A percentile compares a stretch with the other conserved stretches of the same genome.
These are phyloP conservation scores for Apis laboriosa DNA, from an alignment of 1,140 invertebrate genomes.

Conservation along the genomic window DNA sequence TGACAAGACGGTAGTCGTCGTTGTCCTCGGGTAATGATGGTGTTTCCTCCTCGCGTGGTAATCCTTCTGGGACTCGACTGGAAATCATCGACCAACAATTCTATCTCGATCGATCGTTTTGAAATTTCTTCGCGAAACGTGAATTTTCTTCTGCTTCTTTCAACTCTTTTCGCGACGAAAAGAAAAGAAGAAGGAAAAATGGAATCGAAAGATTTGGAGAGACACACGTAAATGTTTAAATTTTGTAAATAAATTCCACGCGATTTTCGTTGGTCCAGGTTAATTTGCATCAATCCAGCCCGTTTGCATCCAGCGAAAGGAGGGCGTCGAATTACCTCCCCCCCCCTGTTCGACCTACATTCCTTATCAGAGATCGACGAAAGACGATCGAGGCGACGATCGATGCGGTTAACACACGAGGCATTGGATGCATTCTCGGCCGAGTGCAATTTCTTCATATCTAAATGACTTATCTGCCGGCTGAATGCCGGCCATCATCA, in stretches of 20 bases:
- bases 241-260: constrained; percentile 13
- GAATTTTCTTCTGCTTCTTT: neutral
- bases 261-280: neutral
- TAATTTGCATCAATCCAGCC: constrained; percentile 33
- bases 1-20: constrained; percentile 63
- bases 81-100: constrained; percentile 22
- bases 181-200: neutral
- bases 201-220: neutral
- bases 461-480: constrained; percentile 54
- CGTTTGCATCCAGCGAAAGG: constrained; percentile 14
- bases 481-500: constrained; percentile 32
- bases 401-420: constrained; percentile 21
- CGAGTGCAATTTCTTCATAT: constrained; percentile 52
- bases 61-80: constrained; percentile 94
- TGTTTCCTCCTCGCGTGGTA: constrained; percentile 86
- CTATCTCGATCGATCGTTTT: neutral
- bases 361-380: constrained; percentile 37
- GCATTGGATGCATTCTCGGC: neutral
- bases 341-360: constrained; percentile 30
- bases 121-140: too few species aligned
- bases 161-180: too few species aligned
- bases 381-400: constrained; percentile 32
- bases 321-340: neutral
- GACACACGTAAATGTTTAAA: neutral
- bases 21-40: constrained; percentile 78